A percentile compares a stretch with the other conserved stretches of the same genome.
These are phyloP conservation scores for Ypsolopha scabrella DNA, from an alignment of 2,888 invertebrate genomes.

Conservation along the genomic window DNA sequence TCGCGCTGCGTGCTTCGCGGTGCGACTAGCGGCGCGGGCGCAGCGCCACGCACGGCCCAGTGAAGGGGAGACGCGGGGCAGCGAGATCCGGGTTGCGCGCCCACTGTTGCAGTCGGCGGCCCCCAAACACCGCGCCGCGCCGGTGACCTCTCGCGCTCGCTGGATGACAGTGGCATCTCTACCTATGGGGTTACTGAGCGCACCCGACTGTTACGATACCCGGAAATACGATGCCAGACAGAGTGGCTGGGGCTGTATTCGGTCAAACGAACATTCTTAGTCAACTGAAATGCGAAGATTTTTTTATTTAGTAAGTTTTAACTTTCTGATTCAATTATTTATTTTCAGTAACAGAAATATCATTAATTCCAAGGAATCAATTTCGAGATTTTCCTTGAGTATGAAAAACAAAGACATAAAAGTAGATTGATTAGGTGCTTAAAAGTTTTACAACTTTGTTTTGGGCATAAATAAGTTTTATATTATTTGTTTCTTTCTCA, in stretches of 20 bases:
- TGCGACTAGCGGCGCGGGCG: slow-evolving; percentile 7
- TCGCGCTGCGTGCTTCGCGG: slow-evolving; percentile 45
- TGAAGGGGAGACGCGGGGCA: slow-evolving; percentile 67
- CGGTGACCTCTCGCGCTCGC: slow-evolving; percentile 45
- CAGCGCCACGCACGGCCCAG: slow-evolving; percentile 46
- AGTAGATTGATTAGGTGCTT: too few relatives aligned
- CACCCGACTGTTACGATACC: not conserved
- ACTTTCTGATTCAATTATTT: too few relatives aligned
- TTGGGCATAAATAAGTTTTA: not conserved
- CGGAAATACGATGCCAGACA: not conserved
- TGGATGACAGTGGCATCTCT: slow-evolving; percentile 15
- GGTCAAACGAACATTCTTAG: too few relatives aligned
- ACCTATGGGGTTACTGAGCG: not conserved
- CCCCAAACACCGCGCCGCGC: slow-evolving; percentile 45
- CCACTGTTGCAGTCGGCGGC: slow-evolving; percentile 53
- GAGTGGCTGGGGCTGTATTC: not conserved
- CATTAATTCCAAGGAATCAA: too few relatives aligned
- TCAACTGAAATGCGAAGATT: too few relatives aligned
- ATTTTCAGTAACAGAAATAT: too few relatives aligned
- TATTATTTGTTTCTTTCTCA: too few relatives aligned
- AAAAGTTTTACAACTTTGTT: too few relatives aligned
- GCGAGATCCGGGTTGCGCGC: slow-evolving; percentile 62
- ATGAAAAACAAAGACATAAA: too few relatives aligned
- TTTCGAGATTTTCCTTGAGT: too few relatives aligned
- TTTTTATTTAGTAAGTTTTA: too few relatives aligned